Base-by-base conservation (phyloP, 2,888 invertebrate genomes). In the Eucriotettix oculatus region DNA sequence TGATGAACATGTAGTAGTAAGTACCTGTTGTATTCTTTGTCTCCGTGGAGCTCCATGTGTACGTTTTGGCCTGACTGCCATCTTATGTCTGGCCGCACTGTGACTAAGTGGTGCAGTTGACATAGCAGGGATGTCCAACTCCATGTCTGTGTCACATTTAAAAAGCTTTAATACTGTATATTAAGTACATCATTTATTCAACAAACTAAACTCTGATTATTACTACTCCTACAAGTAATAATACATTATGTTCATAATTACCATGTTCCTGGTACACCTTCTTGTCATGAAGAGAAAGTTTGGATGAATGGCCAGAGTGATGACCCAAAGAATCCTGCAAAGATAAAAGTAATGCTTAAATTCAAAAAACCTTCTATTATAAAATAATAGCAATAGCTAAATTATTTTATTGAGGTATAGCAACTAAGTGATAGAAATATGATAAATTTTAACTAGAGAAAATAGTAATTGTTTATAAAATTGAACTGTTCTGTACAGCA, bases 31-130 rank as follows among this genome's bases (percentile, higher is more conserved):
- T 1, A 75, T 78, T 71, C 82, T 78, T 72, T 84, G 81, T 68
- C 84, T 78, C 57, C 85, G 72, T 9, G 86, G 85, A 41, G 85
- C 84, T 64, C 85, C 86, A 71, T 87, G 86, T 61, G 85, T 87
- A 67, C 86, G 79, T 64, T 83, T 80, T 40, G 88, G 88, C 56
- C 85, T 78, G 61, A 89, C 82, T 57, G 88, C 82, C 79, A 88
- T 88, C 75, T 86, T 85, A 76, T 89, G 89, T 67, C 80, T 82
- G 61, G 89, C 89, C 56, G 88, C 89, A 62, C 85, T 84, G 74
- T 89, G 88, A 69, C 86, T 87, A 67, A 89, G 77, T 61, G 86
- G 83, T 68, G 79, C 77, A 69, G 81, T 76, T 41, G 61, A 63
- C 42, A 64, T 78, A 29, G 3, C 7, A 58, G 69, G 71, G 60